Evolutionary conservation across 2,888 invertebrate genomes (phyloP), one percentile per base, ranked within the genome.

Genomic region (Pilophorus perplexus): DNA sequence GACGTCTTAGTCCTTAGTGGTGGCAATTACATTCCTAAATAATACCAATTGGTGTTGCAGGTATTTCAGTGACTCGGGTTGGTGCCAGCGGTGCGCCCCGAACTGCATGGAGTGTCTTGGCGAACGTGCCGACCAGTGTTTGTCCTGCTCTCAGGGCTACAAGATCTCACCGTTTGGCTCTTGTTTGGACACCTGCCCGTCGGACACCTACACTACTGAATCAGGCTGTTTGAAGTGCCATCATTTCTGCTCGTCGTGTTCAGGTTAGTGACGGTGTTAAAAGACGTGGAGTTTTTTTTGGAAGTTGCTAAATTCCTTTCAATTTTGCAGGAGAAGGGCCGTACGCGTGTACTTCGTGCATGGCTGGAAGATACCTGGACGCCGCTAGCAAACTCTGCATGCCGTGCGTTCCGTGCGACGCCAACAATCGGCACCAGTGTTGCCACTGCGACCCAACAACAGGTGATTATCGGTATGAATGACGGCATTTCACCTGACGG

Each of bases 181-280:
- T 76, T 92, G 92, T 74, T 86, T 89, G 73, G 88, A 89, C 0
- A 88, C 89, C 74, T 93, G 93, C 77, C 90, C 92, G 0, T 88
- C 89, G 78, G 90, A 90, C 40, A 91, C 89, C 78, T 93, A 89
- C 79, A 88, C 89, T 78, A 86, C 86, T 3, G 83, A 84, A 70
- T 89, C 84, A 73, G 90, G 89, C 6, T 93, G 93, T 75, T 88
- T 89, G 71, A 90, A 88, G 77, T 93, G 93, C 78, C 91, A 92
- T 79, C 89, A 90, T 77, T 89, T 89, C 75, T 93, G 93, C 77
- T 85, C 86, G 71, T 90, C 90, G 73, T 93, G 93, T 77, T 86
- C 86, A 76, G 93, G 93, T 85, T 77, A 75, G 75, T 33, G 33
- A 33, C 6, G 12, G 12, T 33, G 12, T 33, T 33, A 12, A 33